phyloP scores from a whole-genome alignment of 1,140 invertebrate species.

The Idris sp. region DNA sequence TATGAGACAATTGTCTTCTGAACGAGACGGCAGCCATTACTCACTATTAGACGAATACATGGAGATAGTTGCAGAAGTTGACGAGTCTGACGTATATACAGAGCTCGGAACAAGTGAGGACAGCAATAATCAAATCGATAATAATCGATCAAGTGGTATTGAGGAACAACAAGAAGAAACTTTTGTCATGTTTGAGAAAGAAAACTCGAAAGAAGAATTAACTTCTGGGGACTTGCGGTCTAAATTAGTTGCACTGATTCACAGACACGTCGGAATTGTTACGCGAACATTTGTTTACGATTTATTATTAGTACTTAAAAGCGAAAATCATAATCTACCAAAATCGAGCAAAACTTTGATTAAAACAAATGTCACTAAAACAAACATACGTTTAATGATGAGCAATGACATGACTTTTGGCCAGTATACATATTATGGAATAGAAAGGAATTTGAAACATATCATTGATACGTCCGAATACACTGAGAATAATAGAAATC shows the following conservation, averaged over 20 bases:
- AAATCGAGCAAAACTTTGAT: slow-evolving; percentile 6
- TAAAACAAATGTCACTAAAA: background rate
- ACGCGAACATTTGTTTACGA: background rate
- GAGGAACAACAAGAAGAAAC: no score
- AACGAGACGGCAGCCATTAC: no score
- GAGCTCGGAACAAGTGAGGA: no score
- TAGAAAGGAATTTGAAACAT: slow-evolving; percentile 1
- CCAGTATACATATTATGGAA: slow-evolving; percentile 3
- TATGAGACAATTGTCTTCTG: no score
- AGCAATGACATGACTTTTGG: background rate
- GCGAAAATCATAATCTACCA: slow-evolving; percentile 5
- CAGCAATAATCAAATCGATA: no score
- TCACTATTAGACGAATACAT: no score
- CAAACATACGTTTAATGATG: background rate
- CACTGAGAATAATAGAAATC: no score
- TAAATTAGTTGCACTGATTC: slow-evolving; percentile 1
- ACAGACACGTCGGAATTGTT: background rate
- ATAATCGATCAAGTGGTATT: no score
- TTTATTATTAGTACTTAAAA: slow-evolving; percentile 2
- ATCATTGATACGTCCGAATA: background rate
- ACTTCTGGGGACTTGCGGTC: background rate
- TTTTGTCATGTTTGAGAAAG: no score
- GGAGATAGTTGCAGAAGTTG: no score
- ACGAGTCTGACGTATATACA: no score
- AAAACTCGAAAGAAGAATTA: background rate